Base-by-base conservation (phyloP, 2,888 invertebrate species). In the Papilio demoleus region DNA sequence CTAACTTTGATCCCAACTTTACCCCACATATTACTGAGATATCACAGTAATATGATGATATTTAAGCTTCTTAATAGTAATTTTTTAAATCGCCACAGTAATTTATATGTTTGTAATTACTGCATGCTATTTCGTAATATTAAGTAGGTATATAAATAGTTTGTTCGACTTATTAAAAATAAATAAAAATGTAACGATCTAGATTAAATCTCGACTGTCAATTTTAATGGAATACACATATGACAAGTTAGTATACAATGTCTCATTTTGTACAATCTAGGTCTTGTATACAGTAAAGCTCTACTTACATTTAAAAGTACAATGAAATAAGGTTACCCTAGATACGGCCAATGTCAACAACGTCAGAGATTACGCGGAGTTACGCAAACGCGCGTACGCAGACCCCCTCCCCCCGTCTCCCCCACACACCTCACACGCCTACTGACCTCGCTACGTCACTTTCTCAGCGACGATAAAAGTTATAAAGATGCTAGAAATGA, bases 361-460 rank as follows among this genome's bases (percentile, higher is more conserved):
- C 78, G 75, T 75, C 74, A 74, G 72, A 70, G 76, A 73, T 80
- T 81, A 81, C 78, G 76, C 58, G 67, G 19, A 70, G 75, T 84
- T 84, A 79, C 81, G 84, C 75, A 83, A 83, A 70, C 75, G 70
- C 72, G 82, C 80, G 78, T 78, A 79, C 82, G 79, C 81, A 77
- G 71, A 38, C 31, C 62, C 36, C 40, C 66, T 53, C 65, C 22
- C 68, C 45, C 68, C 50, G 69, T 67, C 65, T 70, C 62, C 69
- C 47, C 70, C 68, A 59, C 67, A 62, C 63, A 40, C 34, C 53
- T 63, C 47, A 19, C 61, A 47, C 64, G 56, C 34, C 69, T 65
- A 61, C 65, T 73, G 83, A 80, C 83, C 85, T 82, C 80, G 79
- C 70, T 27, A 70, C 71, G 72, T 74, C 80, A 80, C 85, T 82